Base-by-base conservation (phyloP, 2,888 invertebrate genomes). In the Achlya flavicornis region DNA sequence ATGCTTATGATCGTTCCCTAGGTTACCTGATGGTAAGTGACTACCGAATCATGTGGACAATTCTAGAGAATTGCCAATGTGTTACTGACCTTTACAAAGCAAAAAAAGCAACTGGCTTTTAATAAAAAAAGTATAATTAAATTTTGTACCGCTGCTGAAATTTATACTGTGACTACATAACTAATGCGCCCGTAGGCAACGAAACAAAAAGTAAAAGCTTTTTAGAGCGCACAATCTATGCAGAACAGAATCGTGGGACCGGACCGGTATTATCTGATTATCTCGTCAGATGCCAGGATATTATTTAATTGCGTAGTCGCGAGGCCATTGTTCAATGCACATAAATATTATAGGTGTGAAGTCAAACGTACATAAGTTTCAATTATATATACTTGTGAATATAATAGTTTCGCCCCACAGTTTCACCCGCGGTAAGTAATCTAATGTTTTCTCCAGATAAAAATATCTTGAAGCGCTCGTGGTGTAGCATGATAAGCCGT, bases 201-300 rank as follows among this genome's bases (percentile, higher is more conserved):
- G 19, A 53, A 53, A 68, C 66, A 72, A 76, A 73, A 76, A 77
- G 77, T 75, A 78, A 79, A 79, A 79, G 79, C 71, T 67, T 62
- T 66, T 66, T 70, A 71, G 67, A 68, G 66, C 67, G 63, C 59
- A 65, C 63, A 68, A 70, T 64, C 67, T 66, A 53, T 53, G 64
- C 61, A 62, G 64, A 66, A 70, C 61, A 62, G 64, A 66, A 70
- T 62, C 68, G 68, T 71, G 68, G 58, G 70, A 66, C 57, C 62
- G 63, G 66, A 68, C 61, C 62, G 63, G 77, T 19, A 19, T 53
- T 53, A 48, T 48, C 48, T 48, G 0, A n/a, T 46, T 46, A 48
- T 48, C 48, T 48, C 16, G 19, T 10, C n/a, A 10, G 53, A 19
- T 19, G 53, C 10, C 19, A 53, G 19, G 53, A 53, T 53, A 26